A percentile compares a stretch with the other conserved stretches of the same genome.
Conservation (phyloP, 2,797 vertebrate genomes). For the Falco naumanni region DNA sequence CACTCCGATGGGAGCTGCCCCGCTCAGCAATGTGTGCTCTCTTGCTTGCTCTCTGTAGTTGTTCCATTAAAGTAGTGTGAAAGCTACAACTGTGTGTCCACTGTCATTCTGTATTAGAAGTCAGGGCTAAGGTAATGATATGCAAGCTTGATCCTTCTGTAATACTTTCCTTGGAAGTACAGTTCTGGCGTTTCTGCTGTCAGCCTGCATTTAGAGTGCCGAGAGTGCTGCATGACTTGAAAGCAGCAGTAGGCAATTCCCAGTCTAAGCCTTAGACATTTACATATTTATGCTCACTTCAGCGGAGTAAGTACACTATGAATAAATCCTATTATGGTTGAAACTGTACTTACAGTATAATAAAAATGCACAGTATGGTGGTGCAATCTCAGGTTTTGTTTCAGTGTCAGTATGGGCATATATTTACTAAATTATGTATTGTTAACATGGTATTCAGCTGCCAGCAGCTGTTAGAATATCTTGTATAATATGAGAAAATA, state of each 20-base stretch:
- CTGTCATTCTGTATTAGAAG: slow-evolving; percentile 51
- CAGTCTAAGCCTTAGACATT: slow-evolving; percentile 44
- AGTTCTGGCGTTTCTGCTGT: slow-evolving; percentile 14
- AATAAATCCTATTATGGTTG: slow-evolving; percentile 60
- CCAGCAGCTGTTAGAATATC: not conserved
- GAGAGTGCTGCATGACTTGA: slow-evolving; percentile 38
- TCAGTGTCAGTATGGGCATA: not conserved
- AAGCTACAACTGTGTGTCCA: slow-evolving; percentile 50
- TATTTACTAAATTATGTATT: slow-evolving; percentile 1
- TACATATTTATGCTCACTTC: slow-evolving; percentile 41
- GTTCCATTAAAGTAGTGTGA: slow-evolving; percentile 39
- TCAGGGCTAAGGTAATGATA: slow-evolving; percentile 19
- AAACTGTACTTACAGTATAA: slow-evolving; percentile 51
- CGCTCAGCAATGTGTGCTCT: not conserved
- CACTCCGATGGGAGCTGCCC: not conserved
- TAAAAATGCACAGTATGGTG: not conserved
- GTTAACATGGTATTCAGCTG: not conserved
- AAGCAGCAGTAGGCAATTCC: slow-evolving; percentile 45
- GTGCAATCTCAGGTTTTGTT: slow-evolving; percentile 9
- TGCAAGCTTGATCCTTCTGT: slow-evolving; percentile 47
- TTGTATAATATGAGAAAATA: not conserved
- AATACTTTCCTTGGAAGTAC: slow-evolving; percentile 41
- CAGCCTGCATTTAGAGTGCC: slow-evolving; percentile 26
- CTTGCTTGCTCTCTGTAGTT: not conserved
- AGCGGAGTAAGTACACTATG: slow-evolving; percentile 27